These are phyloP conservation scores for Falco naumanni DNA, from an alignment of 2,797 vertebrate species.

Conservation along the genomic window DNA sequence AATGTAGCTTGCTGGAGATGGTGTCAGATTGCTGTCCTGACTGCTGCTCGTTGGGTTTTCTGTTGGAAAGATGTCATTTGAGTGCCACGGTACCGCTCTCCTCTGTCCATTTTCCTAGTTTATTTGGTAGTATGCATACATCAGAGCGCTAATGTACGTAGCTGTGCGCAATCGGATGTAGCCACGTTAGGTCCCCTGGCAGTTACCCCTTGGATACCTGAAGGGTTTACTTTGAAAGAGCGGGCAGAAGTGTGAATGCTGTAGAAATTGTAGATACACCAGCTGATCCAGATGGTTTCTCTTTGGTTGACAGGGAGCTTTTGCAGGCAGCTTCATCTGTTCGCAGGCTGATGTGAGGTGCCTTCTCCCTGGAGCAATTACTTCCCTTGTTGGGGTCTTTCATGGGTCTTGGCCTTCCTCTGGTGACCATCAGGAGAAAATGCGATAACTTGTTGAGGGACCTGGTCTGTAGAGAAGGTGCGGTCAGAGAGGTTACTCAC, in stretches of 20 bases:
- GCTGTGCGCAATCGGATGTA: not conserved
- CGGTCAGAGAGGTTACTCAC: fast-evolving
- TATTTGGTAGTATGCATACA: fast-evolving
- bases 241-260: not conserved
- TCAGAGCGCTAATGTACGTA: fast-evolving
- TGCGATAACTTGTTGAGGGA: not conserved
- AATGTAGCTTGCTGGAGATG: not conserved
- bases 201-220: not conserved
- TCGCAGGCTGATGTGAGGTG: not conserved
- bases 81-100: not conserved
- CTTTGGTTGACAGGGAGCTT: not conserved
- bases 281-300: not conserved
- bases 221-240: not conserved
- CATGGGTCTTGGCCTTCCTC: not conserved
- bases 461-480: not conserved
- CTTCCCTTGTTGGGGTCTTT: not conserved
- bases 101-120: not conserved
- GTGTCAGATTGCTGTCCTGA: not conserved
- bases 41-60: not conserved
- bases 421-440: not conserved
- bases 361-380: not conserved
- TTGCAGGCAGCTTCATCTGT: not conserved
- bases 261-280: too few species aligned
- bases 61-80: not conserved
- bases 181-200: not conserved